Evolutionary conservation across 92 coral and sea anemone genomes (phyloP).

Genomic region (Epizoanthus rinbou): DNA sequence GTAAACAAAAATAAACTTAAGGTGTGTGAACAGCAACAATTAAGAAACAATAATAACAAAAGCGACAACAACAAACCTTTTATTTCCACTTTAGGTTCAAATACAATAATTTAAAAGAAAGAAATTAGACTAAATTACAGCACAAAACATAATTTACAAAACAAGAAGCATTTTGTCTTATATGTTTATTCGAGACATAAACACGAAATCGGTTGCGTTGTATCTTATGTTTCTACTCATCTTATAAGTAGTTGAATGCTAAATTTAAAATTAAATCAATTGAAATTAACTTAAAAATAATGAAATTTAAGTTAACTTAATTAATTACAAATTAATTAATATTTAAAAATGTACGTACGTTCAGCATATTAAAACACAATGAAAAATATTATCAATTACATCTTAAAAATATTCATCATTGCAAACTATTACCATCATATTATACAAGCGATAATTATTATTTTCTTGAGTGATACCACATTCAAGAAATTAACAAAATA

Average conservation of each 20-base stretch:
- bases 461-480: constrained; percentile 16
- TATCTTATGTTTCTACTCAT: constrained; percentile 22
- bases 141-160: too few relatives aligned
- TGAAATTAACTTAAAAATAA: neutral
- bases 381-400: constrained; percentile 1
- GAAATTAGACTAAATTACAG: too few relatives aligned
- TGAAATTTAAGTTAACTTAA: neutral
- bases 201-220: constrained; percentile 16
- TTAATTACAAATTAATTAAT: constrained; percentile 18
- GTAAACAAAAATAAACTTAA: neutral
- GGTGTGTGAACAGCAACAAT: too few relatives aligned
- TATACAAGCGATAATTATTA: constrained; percentile 3
- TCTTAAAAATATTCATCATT: constrained; percentile 7
- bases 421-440: constrained; percentile 16
- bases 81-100: too few relatives aligned
- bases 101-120: too few relatives aligned
- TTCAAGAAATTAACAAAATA: constrained; percentile 13
- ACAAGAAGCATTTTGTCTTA: constrained; percentile 1
- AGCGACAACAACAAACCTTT: too few relatives aligned
- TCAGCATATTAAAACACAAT: constrained; percentile 18
- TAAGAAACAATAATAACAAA: too few relatives aligned
- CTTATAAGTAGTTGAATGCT: constrained; percentile 21
- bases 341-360: constrained; percentile 18
- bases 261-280: constrained; percentile 10
- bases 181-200: constrained; percentile 11